phyloP scores from a whole-genome alignment of 2,888 invertebrate genomes.

The Polymixis lichenea region DNA sequence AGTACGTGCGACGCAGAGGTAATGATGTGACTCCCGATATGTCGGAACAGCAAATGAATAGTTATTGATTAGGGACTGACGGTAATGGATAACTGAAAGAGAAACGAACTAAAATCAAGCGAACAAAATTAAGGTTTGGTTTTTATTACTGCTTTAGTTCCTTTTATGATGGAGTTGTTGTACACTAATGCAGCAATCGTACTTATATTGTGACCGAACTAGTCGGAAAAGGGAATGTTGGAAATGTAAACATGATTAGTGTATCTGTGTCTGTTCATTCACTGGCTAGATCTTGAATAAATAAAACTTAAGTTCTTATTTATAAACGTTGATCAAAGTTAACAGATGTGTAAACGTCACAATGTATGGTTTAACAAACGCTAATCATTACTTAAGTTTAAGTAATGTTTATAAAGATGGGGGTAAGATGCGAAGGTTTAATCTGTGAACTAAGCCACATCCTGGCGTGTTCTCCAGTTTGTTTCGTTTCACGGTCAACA shows the following conservation, averaged over 20 bases:
- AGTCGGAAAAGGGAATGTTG: not conserved
- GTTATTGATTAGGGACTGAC: slow-evolving; percentile 19
- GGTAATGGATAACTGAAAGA: slow-evolving; percentile 23
- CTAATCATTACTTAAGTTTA: too few relatives aligned
- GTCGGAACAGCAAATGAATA: slow-evolving; percentile 24
- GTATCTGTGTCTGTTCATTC: not conserved
- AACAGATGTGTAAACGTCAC: too few relatives aligned
- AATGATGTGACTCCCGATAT: slow-evolving; percentile 5
- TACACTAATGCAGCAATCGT: not conserved
- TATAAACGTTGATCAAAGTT: too few relatives aligned
- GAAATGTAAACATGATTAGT: not conserved
- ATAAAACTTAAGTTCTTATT: not conserved
- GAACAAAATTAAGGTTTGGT: not conserved
- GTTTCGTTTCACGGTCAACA: slow-evolving; percentile 14
- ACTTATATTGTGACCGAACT: not conserved
- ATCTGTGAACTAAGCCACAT: not conserved
- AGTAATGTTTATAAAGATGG: too few relatives aligned
- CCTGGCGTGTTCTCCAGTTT: not conserved
- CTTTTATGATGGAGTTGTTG: not conserved
- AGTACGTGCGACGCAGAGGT: not conserved
- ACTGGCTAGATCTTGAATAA: not conserved
- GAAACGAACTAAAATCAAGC: not conserved
- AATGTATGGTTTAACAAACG: too few relatives aligned
- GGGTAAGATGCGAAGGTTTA: not conserved
- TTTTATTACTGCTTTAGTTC: not conserved